Percentiles rank a stretch among this genome's conserved stretches.
These are phyloP conservation scores for Micromesistius poutassou DNA, from an alignment of 2,797 vertebrate genomes.

Conservation along the genomic window DNA sequence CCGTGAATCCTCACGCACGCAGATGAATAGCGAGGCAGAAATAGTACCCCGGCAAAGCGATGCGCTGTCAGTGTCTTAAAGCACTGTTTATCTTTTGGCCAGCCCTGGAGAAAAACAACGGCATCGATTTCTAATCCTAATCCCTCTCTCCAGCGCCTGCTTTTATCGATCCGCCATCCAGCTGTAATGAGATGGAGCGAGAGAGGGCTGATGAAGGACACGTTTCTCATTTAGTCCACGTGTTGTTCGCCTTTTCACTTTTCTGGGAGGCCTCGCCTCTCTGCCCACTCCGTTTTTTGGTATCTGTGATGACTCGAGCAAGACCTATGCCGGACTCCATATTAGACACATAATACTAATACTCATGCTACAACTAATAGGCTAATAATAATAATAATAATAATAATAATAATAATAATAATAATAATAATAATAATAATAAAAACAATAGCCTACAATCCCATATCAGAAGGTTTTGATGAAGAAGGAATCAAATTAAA, in stretches of 20 bases:
- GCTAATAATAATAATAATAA: too few relatives aligned
- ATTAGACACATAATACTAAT: too few relatives aligned
- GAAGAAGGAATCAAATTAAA: too few relatives aligned
- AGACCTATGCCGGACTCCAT: too few relatives aligned
- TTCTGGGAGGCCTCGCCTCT: too few relatives aligned
- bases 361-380: too few relatives aligned
- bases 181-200: conserved; percentile 64
- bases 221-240: conserved; percentile 43
- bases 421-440: too few relatives aligned
- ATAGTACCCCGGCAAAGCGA: conserved; percentile 37
- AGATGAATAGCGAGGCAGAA: conserved; percentile 11
- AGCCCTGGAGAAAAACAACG: conserved; percentile 64
- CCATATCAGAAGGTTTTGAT: too few relatives aligned
- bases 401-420: too few relatives aligned
- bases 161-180: conserved; percentile 69
- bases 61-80: conserved; percentile 64
- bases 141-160: conserved; percentile 59
- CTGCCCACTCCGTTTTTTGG: too few relatives aligned
- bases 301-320: too few relatives aligned
- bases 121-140: conserved; percentile 76
- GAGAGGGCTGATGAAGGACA: conserved; percentile 68
- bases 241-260: neutral
- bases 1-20: conserved; percentile 11
- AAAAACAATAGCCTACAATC: too few relatives aligned
- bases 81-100: conserved; percentile 67